Base-by-base conservation (phyloP, 2,888 invertebrate species). In the Branchipolynoe longqiensis region DNA sequence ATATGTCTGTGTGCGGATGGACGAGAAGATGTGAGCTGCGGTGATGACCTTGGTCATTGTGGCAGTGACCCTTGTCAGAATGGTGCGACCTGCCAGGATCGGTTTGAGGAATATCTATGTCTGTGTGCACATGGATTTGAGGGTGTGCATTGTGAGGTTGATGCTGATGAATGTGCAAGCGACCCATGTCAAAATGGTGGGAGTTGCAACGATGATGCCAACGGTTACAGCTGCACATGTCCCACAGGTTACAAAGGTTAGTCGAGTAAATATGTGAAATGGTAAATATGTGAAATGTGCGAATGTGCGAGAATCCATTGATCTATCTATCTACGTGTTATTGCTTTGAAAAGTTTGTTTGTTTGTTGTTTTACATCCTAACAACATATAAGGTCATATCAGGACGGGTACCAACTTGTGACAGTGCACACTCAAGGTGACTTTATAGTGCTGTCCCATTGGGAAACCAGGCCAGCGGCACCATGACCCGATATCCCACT, bases 141-240 rank as follows among this genome's bases (percentile, higher is more conserved):
- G 38, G 73, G 73, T 73, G 38, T 12, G 56, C 86, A 31, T 82
- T 88, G 88, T 86, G 84, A 86, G 33, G 84, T 31, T 22, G 83
- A 90, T 28, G 86, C 88, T 48, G 86, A 89, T 81, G 89, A 89
- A 82, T 89, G 89, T 73, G 96, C 97, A 6, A 97, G 97, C n/a
- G 96, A 97, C 90, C 98, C 98, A 41, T 98, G 98, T 92, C 97
- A 96, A 93, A 98, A 98, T 91, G 97, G 97, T 0, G 98, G 97
- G 40, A 96, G 96, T 69, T 98, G 98, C 93, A 84, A 88, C 62
- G 98, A 85, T 48, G 64, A 59, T 18, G 89, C 93, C 38, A 94
- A 86, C 40, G 83, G 40, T 6, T 81, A 81, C 81, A 54, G 33
- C 3, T 81, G 81, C 31, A 48, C 33, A 22, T 84, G 84, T 84